Evolutionary conservation across 2,797 vertebrate species (phyloP), one percentile per base, ranked within the genome.

Genomic region (Nyctalus aviator): DNA sequence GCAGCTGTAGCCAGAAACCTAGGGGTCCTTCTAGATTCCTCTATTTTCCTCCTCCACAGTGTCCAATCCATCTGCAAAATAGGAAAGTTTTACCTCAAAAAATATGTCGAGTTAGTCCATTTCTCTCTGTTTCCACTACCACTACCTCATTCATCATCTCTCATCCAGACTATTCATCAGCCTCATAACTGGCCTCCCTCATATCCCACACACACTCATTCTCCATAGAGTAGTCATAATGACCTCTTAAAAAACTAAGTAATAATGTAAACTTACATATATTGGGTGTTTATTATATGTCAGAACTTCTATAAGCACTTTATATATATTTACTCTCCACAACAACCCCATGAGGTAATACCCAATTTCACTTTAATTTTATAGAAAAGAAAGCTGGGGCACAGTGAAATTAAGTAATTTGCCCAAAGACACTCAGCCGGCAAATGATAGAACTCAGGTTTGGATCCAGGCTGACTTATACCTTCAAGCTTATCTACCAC

Each of bases 331-430:
- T 88, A 84, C 55, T 72, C 69, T 41, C 50, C 50, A 91, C 12
- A 55, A 84, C 14, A 64, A 88, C 12, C 90, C 69, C 14, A 55
- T 62, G n/a, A 94, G 37, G n/a, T 84, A 87, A 94, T 81, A 90
- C 5, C 35, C 30, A 91, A 88, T 69, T 77, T 68, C 88, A 95
- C 50, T 20, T 75, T 75, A 88, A 18, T 78, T 91, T 59, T 85
- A 48, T 85, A 84, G 86, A 46, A 53, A 87, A 71, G 32, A 50
- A 87, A 87, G 83, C 44, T 71, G 4, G 8, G 32, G 7, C 66
- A 83, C 35, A 90, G 18, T 71, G 32, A 94, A n/a, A 75, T 75
- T 88, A 69, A 88, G 5, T 77, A 72, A 87, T 86, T 48, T 72
- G 9, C 55, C 32, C 44, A 48, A 62, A 27, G 6, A 48, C 50